A percentile compares a stretch with the other conserved stretches of the same genome.
Evolutionary conservation across 2,113 vertebrate genomes (phyloP).

Genomic region (Manacus vitellinus): DNA sequence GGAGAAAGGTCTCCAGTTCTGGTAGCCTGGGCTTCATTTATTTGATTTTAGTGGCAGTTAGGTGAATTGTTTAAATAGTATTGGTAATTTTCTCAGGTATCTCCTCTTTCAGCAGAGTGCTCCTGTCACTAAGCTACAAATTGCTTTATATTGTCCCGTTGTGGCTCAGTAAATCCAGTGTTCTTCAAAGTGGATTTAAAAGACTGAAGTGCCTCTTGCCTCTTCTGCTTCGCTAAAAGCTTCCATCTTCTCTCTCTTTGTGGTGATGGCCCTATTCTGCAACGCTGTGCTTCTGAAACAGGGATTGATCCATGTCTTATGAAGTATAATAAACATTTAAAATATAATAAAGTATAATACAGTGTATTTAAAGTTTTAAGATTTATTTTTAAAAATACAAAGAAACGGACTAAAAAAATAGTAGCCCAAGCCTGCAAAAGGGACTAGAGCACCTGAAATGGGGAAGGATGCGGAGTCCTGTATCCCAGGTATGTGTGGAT

Average conservation of each 20-base stretch:
- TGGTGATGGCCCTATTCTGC: background rate
- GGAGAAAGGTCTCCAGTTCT: background rate
- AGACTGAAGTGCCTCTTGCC: background rate
- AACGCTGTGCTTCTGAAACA: accelerated
- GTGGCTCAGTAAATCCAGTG: background rate
- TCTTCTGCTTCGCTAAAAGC: background rate
- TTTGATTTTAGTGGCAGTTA: background rate
- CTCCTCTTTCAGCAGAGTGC: background rate
- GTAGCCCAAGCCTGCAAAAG: background rate
- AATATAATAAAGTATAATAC: background rate
- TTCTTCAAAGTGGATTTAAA: background rate
- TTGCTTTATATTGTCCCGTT: background rate
- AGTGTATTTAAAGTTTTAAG: background rate
- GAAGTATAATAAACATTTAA: background rate
- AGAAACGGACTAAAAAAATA: background rate
- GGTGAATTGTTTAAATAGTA: background rate
- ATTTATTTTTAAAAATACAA: background rate
- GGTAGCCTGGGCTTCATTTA: background rate
- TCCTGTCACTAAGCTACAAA: background rate
- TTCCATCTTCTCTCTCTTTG: background rate
- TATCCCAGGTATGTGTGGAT: accelerated
- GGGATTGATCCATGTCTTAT: accelerated
- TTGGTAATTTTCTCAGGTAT: background rate
- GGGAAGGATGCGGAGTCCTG: background rate
- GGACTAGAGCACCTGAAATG: background rate